A percentile compares a stretch with the other conserved stretches of the same genome.
Conservation (phyloP, 2,888 invertebrate species). For the Cantharis lateralis region DNA sequence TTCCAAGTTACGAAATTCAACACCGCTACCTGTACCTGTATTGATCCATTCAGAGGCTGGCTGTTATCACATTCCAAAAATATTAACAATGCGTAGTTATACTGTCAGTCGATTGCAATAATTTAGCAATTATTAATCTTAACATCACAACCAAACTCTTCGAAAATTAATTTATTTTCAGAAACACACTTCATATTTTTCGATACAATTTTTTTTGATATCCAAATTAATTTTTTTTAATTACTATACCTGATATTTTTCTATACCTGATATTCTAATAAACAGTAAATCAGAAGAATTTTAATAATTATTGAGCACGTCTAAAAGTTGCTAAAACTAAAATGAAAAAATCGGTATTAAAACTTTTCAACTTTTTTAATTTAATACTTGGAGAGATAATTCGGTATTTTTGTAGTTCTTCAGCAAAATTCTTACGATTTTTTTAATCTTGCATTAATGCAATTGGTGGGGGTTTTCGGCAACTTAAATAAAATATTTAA, state of each 20-base stretch:
- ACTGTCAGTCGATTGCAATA: neutral
- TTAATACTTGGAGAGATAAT: neutral
- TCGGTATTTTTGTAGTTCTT: neutral
- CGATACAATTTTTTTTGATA: neutral
- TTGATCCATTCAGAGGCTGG: neutral
- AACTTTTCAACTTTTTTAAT: too few relatives aligned
- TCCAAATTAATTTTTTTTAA: too few relatives aligned
- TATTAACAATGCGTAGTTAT: slow-evolving; percentile 2
- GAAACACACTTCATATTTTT: neutral
- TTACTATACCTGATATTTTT: too few relatives aligned
- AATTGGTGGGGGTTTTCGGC: too few relatives aligned
- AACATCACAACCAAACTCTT: neutral
- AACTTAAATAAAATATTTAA: too few relatives aligned
- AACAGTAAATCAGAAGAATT: neutral
- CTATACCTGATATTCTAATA: too few relatives aligned
- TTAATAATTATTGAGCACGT: neutral
- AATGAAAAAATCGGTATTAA: too few relatives aligned
- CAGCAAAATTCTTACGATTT: neutral
- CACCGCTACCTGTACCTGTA: slow-evolving; percentile 7
- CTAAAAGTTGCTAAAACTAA: neutral
- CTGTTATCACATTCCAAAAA: neutral
- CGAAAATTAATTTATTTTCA: neutral
- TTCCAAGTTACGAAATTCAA: slow-evolving; percentile 7
- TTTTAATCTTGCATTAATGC: neutral
- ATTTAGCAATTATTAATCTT: neutral